Conservation (phyloP, 2,797 vertebrate genomes). For the Orestias chungarensis region DNA sequence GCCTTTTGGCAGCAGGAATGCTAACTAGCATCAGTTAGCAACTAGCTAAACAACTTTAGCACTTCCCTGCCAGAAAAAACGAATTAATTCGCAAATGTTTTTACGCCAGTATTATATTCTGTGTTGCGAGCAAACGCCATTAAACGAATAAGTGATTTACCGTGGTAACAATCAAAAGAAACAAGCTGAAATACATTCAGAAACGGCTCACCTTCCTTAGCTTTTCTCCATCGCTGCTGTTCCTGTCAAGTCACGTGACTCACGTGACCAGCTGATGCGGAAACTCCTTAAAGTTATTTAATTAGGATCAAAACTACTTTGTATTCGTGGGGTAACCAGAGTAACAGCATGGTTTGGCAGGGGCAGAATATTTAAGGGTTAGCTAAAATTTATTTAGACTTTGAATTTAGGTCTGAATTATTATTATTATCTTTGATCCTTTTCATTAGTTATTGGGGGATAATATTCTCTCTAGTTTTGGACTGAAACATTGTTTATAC, state of each 20-base stretch:
- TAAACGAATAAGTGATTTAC: fast-evolving
- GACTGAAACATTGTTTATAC: no score
- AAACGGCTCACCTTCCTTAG: constrained; percentile 75
- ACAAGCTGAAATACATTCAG: neutral
- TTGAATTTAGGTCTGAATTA: no score
- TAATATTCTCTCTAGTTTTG: no score
- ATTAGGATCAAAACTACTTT: no score
- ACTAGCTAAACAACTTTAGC: constrained; percentile 41
- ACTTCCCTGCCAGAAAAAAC: neutral
- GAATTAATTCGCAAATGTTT: fast-evolving
- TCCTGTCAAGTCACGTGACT: constrained; percentile 67
- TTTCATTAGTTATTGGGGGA: no score
- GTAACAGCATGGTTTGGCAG: no score
- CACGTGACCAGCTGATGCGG: constrained; percentile 8
- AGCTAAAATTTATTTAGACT: no score
- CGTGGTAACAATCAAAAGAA: neutral
- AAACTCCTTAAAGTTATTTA: neutral
- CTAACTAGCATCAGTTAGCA: constrained; percentile 45
- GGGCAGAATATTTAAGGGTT: no score
- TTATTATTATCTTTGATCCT: no score
- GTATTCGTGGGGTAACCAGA: no score
- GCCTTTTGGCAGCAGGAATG: constrained; percentile 26
- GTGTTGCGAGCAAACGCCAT: neutral
- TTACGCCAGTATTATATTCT: neutral
- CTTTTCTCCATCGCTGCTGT: constrained; percentile 71